phyloP scores from a whole-genome alignment of 2,113 vertebrate species.

The Gymnarchus niloticus region DNA sequence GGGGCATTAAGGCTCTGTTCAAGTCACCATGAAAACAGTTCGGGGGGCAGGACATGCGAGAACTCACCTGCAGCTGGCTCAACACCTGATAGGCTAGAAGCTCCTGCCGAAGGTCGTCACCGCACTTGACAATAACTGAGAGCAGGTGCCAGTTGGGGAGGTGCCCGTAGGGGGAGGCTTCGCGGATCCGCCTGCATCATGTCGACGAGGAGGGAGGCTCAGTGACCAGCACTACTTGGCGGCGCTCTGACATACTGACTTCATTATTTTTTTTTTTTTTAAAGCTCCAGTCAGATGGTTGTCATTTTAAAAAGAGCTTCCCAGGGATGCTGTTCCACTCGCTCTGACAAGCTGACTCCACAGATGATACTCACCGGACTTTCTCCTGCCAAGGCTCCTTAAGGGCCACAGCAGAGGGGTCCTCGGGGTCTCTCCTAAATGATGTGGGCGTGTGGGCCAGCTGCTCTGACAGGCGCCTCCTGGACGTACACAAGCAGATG shows the following conservation, averaged over 20 bases:
- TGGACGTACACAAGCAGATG: constrained; percentile 39
- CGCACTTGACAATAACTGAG: constrained; percentile 93
- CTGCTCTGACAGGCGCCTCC: constrained; percentile 88
- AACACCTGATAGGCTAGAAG: constrained; percentile 89
- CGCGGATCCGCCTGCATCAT: constrained; percentile 76
- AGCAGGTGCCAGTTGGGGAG: constrained; percentile 85
- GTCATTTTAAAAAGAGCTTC: not conserved
- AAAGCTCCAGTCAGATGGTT: not conserved
- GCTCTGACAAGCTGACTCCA: not conserved
- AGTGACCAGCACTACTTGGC: not conserved
- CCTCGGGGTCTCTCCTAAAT: constrained; percentile 85
- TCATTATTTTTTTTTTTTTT: not conserved
- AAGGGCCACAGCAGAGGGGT: constrained; percentile 90
- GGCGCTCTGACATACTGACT: not conserved
- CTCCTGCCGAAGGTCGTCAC: constrained; percentile 90
- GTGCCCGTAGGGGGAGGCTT: constrained; percentile 91
- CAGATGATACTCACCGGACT: constrained; percentile 70
- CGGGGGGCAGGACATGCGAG: not conserved
- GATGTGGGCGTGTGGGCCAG: constrained; percentile 85
- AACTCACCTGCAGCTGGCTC: constrained; percentile 81
- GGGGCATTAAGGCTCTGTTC: too few species aligned
- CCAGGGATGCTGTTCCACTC: not conserved
- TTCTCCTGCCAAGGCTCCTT: constrained; percentile 98
- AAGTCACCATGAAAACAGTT: too few species aligned
- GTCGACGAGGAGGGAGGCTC: not conserved